Evolutionary conservation across 1,140 invertebrate genomes (phyloP), one percentile per base, ranked within the genome.

Genomic region (Atta cephalotes): DNA sequence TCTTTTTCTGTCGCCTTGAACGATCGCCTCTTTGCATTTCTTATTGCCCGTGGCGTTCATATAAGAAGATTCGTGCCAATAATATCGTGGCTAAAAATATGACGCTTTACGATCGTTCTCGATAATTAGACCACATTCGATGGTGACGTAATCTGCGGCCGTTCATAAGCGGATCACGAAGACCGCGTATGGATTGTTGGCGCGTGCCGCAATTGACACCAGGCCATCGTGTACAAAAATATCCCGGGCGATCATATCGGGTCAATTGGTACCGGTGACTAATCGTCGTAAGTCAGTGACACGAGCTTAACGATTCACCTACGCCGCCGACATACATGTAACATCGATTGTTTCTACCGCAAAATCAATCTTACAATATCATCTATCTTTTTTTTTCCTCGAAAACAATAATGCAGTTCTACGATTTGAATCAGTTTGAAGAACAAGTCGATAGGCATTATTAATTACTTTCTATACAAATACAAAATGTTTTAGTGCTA

Each of bases 181-280:
- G 90, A 87, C 76, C 31, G 87, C 79, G 82, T 90, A 92, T 89
- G 91, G 90, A 94, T 93, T 92, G 91, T 90, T 90, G 94, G 92
- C 94, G 92, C 93, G 94, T 95, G 94, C 92, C 94, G 88, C 90
- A 94, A 95, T 94, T 93, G 94, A 94, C 92, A 91, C 88, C 60
- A 86, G 79, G 70, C 72, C 21, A 72, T 56, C 62, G 89, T 86
- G 91, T 90, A 76, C 72, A 92, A 93, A 90, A 94, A 93, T 93
- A 95, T 68, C 53, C 89, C 78, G 76, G 88, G 87, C 88, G 88
- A 92, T 90, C 88, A 68, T 85, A 79, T 89, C 86, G 90, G 94
- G 94, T 95, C 93, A 95, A 95, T 92, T 94, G 92, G 91, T 79
- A 77, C 65, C 91, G 87, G 91, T 91, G 89, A 92, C 89, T 93